Percentiles rank a stretch among this genome's conserved stretches.
These are phyloP conservation scores for Psettodes erumei DNA, from an alignment of 2,113 vertebrate species.

Conservation along the genomic window DNA sequence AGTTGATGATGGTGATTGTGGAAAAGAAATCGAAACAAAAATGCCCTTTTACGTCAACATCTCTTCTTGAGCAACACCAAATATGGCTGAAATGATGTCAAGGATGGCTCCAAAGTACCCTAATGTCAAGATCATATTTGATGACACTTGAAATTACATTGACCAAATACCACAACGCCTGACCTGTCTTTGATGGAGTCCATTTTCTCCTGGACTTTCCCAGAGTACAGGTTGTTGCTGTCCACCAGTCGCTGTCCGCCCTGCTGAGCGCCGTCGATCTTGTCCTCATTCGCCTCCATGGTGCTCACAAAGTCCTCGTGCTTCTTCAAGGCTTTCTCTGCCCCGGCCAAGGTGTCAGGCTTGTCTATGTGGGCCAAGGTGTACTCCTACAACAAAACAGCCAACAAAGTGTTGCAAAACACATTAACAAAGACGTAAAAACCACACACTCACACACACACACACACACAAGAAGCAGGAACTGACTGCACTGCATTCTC, in stretches of 20 bases:
- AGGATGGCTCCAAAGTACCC: no score
- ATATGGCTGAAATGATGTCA: neutral
- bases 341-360: constrained; percentile 88
- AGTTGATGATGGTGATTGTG: neutral
- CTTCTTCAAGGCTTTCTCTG: constrained; percentile 88
- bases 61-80: neutral
- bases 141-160: neutral
- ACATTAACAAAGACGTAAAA: neutral
- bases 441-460: neutral
- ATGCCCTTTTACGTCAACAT: neutral
- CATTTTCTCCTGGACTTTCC: constrained; percentile 90
- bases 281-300: constrained; percentile 90
- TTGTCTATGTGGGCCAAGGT: constrained; percentile 89
- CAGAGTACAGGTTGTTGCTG: constrained; percentile 87
- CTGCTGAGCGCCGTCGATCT: constrained; percentile 84
- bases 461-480: neutral
- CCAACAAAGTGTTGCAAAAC: neutral
- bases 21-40: neutral
- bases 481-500: constrained; percentile 51
- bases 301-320: constrained; percentile 89
- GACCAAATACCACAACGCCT: neutral
- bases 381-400: constrained; percentile 86
- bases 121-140: no score
- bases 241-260: constrained; percentile 86
- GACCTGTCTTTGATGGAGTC: constrained; percentile 89